Evolutionary conservation across 2,888 invertebrate genomes (phyloP).

Genomic region (Anagyrus pseudococci): DNA sequence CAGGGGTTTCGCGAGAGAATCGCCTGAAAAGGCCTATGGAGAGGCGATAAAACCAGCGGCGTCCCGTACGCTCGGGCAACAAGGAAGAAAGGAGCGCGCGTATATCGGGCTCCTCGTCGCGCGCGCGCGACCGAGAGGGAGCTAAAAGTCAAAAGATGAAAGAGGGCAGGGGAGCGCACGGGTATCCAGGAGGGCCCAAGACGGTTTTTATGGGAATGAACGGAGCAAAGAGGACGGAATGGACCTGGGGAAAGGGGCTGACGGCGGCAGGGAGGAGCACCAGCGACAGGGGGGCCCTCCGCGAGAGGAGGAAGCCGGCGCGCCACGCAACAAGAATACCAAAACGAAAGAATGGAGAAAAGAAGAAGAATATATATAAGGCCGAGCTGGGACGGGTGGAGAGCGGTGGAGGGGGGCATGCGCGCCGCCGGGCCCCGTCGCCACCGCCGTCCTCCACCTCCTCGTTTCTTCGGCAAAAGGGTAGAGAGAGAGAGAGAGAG

Average conservation of each 20-base stretch:
- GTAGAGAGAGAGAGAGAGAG: slow-evolving; percentile 12
- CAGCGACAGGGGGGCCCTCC: not conserved
- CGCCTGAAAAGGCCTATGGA: slow-evolving; percentile 17
- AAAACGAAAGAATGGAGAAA: slow-evolving; percentile 27
- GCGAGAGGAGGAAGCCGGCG: slow-evolving; percentile 25
- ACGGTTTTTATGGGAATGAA: slow-evolving; percentile 52
- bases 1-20: too few relatives aligned
- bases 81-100: slow-evolving; percentile 25
- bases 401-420: too few relatives aligned
- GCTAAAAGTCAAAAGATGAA: slow-evolving; percentile 40
- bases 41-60: slow-evolving; percentile 32
- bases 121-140: slow-evolving; percentile 21
- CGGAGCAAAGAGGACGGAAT: slow-evolving; percentile 23
- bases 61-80: not conserved
- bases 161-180: slow-evolving; percentile 26
- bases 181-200: slow-evolving; percentile 23
- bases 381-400: too few relatives aligned
- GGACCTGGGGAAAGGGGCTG: too few relatives aligned
- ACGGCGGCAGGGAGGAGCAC: not conserved
- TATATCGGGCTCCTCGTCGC: too few relatives aligned
- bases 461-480: slow-evolving; percentile 18
- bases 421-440: too few relatives aligned
- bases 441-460: too few relatives aligned
- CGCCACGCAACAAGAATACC: slow-evolving; percentile 20
- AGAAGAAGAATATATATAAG: slow-evolving; percentile 19